Evolutionary conservation across 30 jellyfish, hydroid and myxozoan genomes (phyloP).

Genomic region (Sanderia malayensis): DNA sequence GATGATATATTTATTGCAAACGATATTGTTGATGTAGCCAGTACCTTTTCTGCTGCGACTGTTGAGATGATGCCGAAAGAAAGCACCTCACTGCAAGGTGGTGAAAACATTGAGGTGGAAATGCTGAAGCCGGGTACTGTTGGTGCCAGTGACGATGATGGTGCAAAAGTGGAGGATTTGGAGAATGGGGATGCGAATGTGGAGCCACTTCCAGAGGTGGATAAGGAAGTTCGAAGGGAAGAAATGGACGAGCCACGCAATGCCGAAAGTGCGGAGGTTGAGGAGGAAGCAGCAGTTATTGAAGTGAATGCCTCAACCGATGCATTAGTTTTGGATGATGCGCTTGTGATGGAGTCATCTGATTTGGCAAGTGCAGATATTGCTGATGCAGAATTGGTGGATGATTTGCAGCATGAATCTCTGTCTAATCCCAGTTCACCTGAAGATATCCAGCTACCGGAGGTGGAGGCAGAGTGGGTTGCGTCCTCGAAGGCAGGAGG

Average conservation of each 20-base stretch:
- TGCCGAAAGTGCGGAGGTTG: not conserved
- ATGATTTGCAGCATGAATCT: not conserved
- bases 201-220: not conserved
- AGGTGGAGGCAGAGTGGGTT: not conserved
- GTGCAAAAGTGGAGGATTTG: not conserved
- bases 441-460: not conserved
- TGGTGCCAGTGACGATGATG: not conserved
- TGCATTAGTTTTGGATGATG: not conserved
- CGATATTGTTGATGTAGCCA: constrained; percentile 11
- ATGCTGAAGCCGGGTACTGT: constrained; percentile 4
- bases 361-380: not conserved
- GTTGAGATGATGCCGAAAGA: not conserved
- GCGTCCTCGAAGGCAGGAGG: not conserved
- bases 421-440: not conserved
- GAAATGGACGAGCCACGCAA: not conserved
- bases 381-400: not conserved
- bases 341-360: not conserved
- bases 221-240: not conserved
- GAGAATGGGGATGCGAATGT: not conserved
- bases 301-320: not conserved
- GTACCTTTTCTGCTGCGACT: not conserved
- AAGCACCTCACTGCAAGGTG: not conserved
- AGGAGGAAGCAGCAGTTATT: not conserved
- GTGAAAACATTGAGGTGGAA: constrained; percentile 42
- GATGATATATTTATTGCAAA: not conserved